Evolutionary conservation across 1,140 invertebrate species (phyloP).

Genomic region (Pectinophora gossypiella): DNA sequence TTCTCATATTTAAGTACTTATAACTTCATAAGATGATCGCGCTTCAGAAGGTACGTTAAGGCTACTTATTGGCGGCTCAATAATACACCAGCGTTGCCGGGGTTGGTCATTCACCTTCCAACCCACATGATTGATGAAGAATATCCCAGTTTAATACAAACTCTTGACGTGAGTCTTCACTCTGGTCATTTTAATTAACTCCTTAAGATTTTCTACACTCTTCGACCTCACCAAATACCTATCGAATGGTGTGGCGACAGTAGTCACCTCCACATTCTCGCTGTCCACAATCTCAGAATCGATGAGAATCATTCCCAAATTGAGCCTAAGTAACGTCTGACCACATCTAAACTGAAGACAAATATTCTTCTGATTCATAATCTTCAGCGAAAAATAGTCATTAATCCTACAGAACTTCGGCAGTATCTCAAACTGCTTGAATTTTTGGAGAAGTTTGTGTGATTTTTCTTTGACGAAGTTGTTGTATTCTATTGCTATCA

Average conservation of each 20-base stretch:
- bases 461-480: constrained; percentile 36
- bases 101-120: too few relatives aligned
- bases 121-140: not conserved
- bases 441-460: constrained; percentile 26
- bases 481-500: constrained; percentile 36
- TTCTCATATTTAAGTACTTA: too few relatives aligned
- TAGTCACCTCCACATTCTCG: constrained; percentile 15
- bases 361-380: constrained; percentile 38
- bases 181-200: constrained; percentile 6
- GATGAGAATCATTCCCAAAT: constrained; percentile 37
- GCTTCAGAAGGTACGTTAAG: too few relatives aligned
- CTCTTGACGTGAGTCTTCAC: not conserved
- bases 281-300: constrained; percentile 36
- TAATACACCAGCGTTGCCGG: too few relatives aligned
- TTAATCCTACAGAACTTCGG: constrained; percentile 44
- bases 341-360: constrained; percentile 32
- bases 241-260: constrained; percentile 29
- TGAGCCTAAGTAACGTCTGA: constrained; percentile 26
- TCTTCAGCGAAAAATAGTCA: constrained; percentile 36
- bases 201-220: constrained; percentile 10
- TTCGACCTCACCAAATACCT: too few relatives aligned
- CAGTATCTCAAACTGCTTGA: constrained; percentile 37
- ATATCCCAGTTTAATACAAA: not conserved
- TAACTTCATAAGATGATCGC: too few relatives aligned
- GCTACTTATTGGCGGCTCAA: too few relatives aligned